Evolutionary conservation across 2,113 vertebrate genomes (phyloP).

Genomic region (Vanacampus margaritifer): DNA sequence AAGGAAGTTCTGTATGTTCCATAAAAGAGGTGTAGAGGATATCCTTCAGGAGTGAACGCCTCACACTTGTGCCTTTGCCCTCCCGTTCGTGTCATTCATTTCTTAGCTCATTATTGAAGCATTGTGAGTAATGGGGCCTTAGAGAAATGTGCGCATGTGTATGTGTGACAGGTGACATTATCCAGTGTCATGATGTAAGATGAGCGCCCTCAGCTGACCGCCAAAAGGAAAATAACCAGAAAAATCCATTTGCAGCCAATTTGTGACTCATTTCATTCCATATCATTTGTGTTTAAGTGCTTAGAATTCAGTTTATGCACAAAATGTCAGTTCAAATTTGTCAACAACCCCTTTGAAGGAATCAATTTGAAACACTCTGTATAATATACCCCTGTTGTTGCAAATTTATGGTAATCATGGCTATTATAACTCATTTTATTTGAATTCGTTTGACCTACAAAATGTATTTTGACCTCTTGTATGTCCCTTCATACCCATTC

Average conservation of each 20-base stretch:
- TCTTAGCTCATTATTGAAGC: neutral
- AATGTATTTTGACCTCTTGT: too few relatives aligned
- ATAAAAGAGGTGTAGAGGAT: constrained; percentile 62
- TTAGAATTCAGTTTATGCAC: neutral
- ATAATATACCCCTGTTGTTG: too few relatives aligned
- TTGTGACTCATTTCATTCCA: neutral
- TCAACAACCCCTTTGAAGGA: neutral
- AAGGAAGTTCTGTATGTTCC: constrained; percentile 57
- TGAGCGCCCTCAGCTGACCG: constrained; percentile 4
- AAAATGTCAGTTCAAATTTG: neutral
- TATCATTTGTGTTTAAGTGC: neutral
- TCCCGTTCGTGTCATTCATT: constrained; percentile 38
- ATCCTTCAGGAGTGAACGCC: constrained; percentile 67
- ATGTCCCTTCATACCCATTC: too few relatives aligned
- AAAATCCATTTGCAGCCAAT: neutral
- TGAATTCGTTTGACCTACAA: too few relatives aligned
- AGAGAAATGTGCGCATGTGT: constrained; percentile 9
- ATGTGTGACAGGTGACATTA: constrained; percentile 50
- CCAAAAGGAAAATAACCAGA: constrained; percentile 4
- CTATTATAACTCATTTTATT: too few relatives aligned
- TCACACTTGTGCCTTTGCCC: constrained; percentile 25
- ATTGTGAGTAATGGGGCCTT: neutral
- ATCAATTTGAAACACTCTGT: neutral
- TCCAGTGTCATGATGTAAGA: constrained; percentile 20
- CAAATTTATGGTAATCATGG: too few relatives aligned